Evolutionary conservation across 2,797 vertebrate species (phyloP).

Genomic region (Glyptemys insculpta): DNA sequence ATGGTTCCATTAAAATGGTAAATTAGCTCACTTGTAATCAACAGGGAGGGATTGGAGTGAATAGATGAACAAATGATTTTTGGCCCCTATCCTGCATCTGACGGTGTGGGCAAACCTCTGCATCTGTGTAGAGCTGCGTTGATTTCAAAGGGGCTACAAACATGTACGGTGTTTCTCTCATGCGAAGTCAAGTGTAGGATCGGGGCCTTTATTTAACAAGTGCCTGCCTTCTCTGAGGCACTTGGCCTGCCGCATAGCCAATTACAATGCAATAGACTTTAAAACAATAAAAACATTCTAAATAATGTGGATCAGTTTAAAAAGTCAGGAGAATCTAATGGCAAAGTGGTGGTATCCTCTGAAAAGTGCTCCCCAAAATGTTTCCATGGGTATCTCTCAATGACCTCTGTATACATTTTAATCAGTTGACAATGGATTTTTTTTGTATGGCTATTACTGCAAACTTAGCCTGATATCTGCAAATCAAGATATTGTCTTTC

Average conservation of each 20-base stretch:
- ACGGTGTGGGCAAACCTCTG: background rate
- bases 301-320: fast-evolving
- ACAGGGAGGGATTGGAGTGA: background rate
- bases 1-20: constrained; percentile 19
- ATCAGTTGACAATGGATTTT: background rate
- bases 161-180: background rate
- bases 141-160: background rate
- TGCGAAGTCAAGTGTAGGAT: background rate
- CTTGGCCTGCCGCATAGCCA: background rate
- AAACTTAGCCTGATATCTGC: background rate
- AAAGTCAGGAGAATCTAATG: background rate
- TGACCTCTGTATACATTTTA: background rate
- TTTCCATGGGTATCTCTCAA: background rate
- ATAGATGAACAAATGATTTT: background rate
- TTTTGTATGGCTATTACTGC: background rate
- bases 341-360: background rate
- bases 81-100: background rate
- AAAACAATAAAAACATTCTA: fast-evolving
- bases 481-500: background rate
- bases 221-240: background rate
- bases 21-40: constrained; percentile 34
- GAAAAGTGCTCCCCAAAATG: background rate
- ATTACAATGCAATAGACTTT: fast-evolving
- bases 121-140: background rate
- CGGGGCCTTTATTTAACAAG: background rate